phyloP scores from a whole-genome alignment of 2,113 vertebrate genomes.

The Bubalus kerabau region DNA sequence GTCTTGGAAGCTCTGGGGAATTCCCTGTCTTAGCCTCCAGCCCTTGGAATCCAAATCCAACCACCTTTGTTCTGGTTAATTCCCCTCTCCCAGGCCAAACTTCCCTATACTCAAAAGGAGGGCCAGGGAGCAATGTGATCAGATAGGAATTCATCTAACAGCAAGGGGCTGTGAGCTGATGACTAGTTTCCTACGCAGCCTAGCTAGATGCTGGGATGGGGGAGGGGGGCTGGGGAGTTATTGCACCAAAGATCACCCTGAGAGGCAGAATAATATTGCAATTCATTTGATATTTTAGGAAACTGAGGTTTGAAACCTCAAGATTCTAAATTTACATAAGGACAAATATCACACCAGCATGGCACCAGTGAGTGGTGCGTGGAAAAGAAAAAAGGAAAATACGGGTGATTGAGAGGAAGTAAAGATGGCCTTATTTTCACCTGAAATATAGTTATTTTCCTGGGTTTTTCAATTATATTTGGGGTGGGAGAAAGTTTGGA shows the following conservation, averaged over 20 bases:
- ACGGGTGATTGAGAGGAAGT: background rate
- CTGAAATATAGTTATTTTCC: background rate
- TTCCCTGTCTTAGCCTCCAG: background rate
- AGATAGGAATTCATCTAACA: background rate
- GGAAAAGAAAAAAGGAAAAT: background rate
- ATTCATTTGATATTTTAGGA: background rate
- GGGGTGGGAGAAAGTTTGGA: background rate
- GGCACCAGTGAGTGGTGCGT: background rate
- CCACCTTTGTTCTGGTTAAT: background rate
- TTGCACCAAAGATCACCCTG: background rate
- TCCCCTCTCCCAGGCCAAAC: background rate
- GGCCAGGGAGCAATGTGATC: background rate
- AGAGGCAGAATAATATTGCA: background rate
- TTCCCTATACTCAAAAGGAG: background rate
- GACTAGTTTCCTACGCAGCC: background rate
- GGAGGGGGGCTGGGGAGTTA: background rate
- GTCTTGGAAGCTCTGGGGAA: background rate
- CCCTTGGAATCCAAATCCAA: background rate
- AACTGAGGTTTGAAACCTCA: background rate
- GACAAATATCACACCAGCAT: background rate
- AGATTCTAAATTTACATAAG: background rate
- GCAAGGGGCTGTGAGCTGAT: background rate
- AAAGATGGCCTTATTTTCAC: background rate
- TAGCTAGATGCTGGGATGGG: background rate
- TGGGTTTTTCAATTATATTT: background rate